phyloP scores from a whole-genome alignment of 2,797 vertebrate species.

The Sebastes diaconus region DNA sequence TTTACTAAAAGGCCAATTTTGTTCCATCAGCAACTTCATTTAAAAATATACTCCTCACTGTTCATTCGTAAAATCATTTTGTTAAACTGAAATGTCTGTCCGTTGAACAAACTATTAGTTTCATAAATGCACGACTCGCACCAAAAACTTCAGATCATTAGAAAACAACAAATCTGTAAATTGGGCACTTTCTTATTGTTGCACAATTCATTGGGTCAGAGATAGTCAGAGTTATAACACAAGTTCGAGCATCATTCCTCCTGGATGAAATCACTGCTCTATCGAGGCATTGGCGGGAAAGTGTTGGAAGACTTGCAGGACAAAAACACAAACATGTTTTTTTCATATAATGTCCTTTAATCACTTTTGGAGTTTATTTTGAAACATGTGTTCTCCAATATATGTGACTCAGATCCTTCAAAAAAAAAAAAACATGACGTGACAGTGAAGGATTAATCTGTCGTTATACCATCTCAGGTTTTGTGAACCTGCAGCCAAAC shows the following conservation, averaged over 20 bases:
- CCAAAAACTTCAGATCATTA: neutral
- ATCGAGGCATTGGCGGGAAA: conserved; percentile 8
- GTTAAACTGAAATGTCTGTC: neutral
- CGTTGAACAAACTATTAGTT: neutral
- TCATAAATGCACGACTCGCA: too few relatives aligned
- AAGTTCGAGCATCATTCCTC: conserved; percentile 38
- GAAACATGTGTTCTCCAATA: neutral
- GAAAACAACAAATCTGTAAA: neutral
- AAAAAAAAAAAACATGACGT: neutral
- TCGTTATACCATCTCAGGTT: neutral
- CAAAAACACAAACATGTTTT: neutral
- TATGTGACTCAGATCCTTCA: neutral
- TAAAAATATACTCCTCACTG: neutral
- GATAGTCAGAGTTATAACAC: neutral
- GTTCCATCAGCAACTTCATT: neutral
- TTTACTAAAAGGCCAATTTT: neutral
- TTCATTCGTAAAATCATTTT: neutral
- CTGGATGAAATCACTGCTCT: conserved; percentile 36
- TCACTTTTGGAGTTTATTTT: conserved; percentile 8
- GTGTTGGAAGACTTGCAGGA: neutral
- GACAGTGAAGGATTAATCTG: neutral
- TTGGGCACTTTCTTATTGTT: neutral
- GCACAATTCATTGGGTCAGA: neutral
- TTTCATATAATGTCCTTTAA: conserved; percentile 16
- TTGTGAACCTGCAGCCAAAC: conserved; percentile 5